Evolutionary conservation across 2,113 vertebrate species (phyloP), one percentile per base, ranked within the genome.

Genomic region (Leptobrachium ailaonicum): DNA sequence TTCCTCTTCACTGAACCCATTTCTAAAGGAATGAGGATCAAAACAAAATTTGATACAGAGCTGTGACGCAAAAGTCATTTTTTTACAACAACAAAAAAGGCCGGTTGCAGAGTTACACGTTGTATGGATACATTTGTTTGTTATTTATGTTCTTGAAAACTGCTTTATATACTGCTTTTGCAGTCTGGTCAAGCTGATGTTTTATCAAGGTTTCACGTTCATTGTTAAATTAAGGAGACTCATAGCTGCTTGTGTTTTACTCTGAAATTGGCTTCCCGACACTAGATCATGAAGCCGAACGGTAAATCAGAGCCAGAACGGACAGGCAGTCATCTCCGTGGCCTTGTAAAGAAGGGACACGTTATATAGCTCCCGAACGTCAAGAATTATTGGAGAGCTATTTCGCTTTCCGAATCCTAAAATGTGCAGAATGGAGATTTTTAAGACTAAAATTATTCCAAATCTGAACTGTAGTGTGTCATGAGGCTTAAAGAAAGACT

Each of bases 141-240:
- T 4, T 3, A 14, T 60, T 14, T 60, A 12, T 60, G 56, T 60
- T 71, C 45, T n/a, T 72, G 40, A 77, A 44, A 56, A 8, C 56
- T 40, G 41, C 43, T 71, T 63, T 70, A 78, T 78, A 47, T 62
- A 71, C 58, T 8, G 63, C 56, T 63, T 71, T 71, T 62, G 4
- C 56, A 63, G 54, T 70, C 43, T 32, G 20, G 54, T 54, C 14
- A 40, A 9, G 76, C 58, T 78, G 76, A 71, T 79, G 53, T 75
- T 87, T 87, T 67, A 82, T 82, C 50, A 82, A 75, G 79, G 77
- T 86, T 85, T 84, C 66, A 66, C n/a, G 62, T 77, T 82, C 85
- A 82, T 79, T 82, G 71, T 69, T 74, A 71, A 79, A 82, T 75
- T 78, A 70, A 71, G 54, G 78, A 45, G 74, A 72, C 82, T 66